Evolutionary conservation across 2,797 vertebrate species (phyloP).

Genomic region (Myiotriccus ornatus): DNA sequence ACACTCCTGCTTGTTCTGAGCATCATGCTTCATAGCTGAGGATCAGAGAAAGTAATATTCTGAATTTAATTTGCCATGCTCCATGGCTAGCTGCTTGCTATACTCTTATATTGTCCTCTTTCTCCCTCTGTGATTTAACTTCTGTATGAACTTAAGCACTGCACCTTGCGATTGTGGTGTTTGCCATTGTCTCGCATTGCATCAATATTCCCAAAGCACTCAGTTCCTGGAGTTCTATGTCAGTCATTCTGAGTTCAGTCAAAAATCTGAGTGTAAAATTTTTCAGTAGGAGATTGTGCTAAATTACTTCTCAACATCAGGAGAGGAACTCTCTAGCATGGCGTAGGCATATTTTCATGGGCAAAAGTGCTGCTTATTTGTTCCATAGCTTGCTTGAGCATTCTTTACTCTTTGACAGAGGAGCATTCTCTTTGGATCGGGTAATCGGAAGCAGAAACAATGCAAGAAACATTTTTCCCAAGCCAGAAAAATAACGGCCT

Average conservation of each 20-base stretch:
- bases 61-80: background rate
- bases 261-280: background rate
- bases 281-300: background rate
- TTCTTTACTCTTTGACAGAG: background rate
- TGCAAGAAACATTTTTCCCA: background rate
- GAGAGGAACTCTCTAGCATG: background rate
- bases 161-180: background rate
- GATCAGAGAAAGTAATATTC: background rate
- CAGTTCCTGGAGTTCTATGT: background rate
- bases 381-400: background rate
- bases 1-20: background rate
- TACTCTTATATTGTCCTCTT: background rate
- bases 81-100: background rate
- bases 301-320: background rate
- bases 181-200: background rate
- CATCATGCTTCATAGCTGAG: background rate
- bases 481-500: background rate
- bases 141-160: background rate
- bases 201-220: background rate
- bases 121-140: background rate
- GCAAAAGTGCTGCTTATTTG: background rate
- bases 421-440: constrained; percentile 42
- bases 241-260: background rate
- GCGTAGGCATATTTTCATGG: background rate
- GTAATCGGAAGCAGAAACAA: constrained; percentile 37